Conservation (phyloP, 2,797 vertebrate species). For the Eupleurogrammus muticus region DNA sequence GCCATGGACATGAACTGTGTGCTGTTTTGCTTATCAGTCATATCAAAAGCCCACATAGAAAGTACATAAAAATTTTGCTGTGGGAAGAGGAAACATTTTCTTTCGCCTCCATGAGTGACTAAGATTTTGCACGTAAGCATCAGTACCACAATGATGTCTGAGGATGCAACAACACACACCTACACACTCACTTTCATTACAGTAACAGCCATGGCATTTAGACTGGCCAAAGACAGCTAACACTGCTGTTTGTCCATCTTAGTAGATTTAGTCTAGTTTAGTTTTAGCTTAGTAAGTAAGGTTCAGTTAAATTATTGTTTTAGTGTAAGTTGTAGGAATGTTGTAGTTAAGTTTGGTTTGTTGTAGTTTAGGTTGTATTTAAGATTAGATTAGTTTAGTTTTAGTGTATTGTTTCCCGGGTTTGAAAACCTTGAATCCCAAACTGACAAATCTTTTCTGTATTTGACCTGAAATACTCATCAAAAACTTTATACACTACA, state of each 20-base stretch:
- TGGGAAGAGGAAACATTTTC: constrained; percentile 42
- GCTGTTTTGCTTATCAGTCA: neutral
- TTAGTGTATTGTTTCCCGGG: neutral
- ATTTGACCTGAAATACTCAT: neutral
- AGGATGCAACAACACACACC: constrained; percentile 50
- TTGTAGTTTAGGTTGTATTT: too few species aligned
- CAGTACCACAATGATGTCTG: constrained; percentile 34
- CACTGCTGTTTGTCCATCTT: too few species aligned
- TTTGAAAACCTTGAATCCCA: neutral
- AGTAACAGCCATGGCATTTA: neutral
- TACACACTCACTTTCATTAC: constrained; percentile 41
- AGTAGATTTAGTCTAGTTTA: too few species aligned
- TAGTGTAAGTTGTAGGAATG: too few species aligned
- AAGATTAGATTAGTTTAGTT: too few species aligned
- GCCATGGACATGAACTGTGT: neutral
- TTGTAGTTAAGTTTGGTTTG: too few species aligned
- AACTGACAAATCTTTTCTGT: constrained; percentile 1
- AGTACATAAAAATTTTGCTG: constrained; percentile 20
- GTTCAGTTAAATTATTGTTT: too few species aligned
- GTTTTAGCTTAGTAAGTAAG: too few species aligned
- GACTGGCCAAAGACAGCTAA: neutral
- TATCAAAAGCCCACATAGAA: constrained; percentile 22
- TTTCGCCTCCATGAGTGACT: constrained; percentile 45
- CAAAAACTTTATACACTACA: neutral
- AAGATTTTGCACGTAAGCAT: constrained; percentile 29